phyloP scores from a whole-genome alignment of 2,888 invertebrate genomes.

The Metopia argyrocephala region DNA sequence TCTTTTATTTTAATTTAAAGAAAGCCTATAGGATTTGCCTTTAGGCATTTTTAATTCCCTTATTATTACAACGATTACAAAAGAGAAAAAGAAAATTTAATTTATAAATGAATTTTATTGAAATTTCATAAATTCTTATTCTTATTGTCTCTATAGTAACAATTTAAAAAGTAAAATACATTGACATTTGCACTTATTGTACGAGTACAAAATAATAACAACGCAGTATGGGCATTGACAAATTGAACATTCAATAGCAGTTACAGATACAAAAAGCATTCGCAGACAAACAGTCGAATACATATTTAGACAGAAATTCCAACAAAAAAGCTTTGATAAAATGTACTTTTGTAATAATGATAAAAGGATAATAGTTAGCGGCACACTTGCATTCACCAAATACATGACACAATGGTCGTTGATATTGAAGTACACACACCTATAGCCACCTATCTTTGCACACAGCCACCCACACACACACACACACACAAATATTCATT shows the following conservation, averaged over 20 bases:
- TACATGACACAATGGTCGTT: conserved; percentile 15
- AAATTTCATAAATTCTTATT: too few relatives aligned
- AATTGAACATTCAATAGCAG: conserved; percentile 17
- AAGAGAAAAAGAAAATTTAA: too few relatives aligned
- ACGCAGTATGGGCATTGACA: background rate
- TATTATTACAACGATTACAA: too few relatives aligned
- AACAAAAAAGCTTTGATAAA: background rate
- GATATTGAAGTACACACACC: too few relatives aligned
- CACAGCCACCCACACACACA: background rate
- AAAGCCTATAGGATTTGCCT: background rate
- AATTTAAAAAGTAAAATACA: background rate
- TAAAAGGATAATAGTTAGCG: conserved; percentile 25
- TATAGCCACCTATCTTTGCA: too few relatives aligned
- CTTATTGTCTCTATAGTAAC: background rate
- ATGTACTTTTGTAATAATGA: conserved; percentile 36
- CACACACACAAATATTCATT: background rate
- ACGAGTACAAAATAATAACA: background rate
- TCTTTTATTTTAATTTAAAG: too few relatives aligned
- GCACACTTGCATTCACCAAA: background rate
- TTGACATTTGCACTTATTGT: conserved; percentile 14
- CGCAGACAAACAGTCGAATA: background rate
- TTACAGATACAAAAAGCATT: conserved; percentile 4
- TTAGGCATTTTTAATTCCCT: background rate
- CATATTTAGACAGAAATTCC: background rate
- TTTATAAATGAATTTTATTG: too few relatives aligned